These are phyloP conservation scores for Xylota segnis DNA, from an alignment of 2,888 invertebrate species.

Conservation along the genomic window DNA sequence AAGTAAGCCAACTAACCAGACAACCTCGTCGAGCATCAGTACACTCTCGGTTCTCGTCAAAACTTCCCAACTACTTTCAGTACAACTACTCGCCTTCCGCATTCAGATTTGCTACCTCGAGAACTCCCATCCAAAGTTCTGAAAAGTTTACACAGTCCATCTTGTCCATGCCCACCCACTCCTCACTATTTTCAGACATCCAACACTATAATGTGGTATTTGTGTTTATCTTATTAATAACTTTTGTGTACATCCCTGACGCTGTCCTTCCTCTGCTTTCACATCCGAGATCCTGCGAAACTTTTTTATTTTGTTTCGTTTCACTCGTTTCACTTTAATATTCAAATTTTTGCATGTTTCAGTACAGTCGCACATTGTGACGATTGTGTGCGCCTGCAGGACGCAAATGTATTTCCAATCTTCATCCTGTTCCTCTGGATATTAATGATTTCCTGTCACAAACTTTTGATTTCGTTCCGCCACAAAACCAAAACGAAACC, in stretches of 20 bases:
- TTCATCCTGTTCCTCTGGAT: constrained; percentile 21
- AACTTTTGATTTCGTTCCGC: constrained; percentile 54
- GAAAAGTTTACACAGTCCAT: too few species aligned
- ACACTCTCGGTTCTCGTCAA: too few species aligned
- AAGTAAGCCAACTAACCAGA: too few species aligned
- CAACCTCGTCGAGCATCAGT: too few species aligned
- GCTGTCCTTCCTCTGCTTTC: too few species aligned
- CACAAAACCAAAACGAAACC: constrained; percentile 1
- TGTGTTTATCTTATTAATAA: not conserved
- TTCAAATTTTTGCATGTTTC: not conserved
- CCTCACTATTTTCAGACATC: not conserved
- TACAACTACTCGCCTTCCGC: too few species aligned
- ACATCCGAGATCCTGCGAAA: not conserved
- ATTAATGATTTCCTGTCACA: constrained; percentile 68
- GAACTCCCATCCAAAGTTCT: too few species aligned
- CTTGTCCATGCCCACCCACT: not conserved
- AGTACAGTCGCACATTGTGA: too few species aligned
- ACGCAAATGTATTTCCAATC: constrained; percentile 38
- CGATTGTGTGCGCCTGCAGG: not conserved
- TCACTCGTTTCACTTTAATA: not conserved
- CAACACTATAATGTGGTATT: not conserved
- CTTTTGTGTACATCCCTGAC: not conserved
- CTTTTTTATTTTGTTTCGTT: not conserved
- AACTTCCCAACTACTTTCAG: too few species aligned
- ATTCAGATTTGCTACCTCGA: too few species aligned